Evolutionary conservation across 2,797 vertebrate genomes (phyloP).

Genomic region (Myotis daubentonii): DNA sequence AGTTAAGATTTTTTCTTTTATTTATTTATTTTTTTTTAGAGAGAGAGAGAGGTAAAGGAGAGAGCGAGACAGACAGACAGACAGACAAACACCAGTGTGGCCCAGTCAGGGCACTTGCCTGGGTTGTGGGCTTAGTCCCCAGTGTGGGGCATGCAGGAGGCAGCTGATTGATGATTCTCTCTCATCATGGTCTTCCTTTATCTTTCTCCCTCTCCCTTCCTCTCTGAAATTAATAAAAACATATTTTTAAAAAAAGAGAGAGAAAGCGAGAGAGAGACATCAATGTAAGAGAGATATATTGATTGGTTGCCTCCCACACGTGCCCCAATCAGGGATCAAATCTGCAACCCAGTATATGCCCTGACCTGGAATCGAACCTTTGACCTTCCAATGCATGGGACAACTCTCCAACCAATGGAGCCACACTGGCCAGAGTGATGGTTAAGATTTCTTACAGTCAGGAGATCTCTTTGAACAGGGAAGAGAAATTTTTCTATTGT

Average conservation of each 20-base stretch:
- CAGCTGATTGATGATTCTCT: too few species aligned
- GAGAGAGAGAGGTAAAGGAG: background rate
- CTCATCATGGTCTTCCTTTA: background rate
- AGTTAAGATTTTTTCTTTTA: background rate
- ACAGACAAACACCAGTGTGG: too few species aligned
- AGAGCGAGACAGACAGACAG: background rate
- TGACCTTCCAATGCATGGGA: background rate
- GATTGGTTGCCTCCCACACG: background rate
- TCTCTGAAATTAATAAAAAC: background rate
- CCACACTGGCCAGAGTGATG: background rate
- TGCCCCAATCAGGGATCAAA: too few species aligned
- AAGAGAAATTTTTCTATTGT: constrained; percentile 23
- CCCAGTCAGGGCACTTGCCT: too few species aligned
- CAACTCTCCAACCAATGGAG: background rate
- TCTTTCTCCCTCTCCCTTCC: background rate
- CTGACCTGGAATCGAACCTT: background rate
- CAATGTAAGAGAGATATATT: background rate
- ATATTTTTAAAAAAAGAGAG: background rate
- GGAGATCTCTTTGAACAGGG: background rate
- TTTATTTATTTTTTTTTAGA: background rate
- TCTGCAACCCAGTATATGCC: background rate
- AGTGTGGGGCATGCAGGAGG: too few species aligned
- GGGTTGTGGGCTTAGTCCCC: too few species aligned
- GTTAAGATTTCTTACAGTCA: background rate
- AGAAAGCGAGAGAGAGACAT: background rate